These are phyloP conservation scores for Calliphora vicina DNA, from an alignment of 1,140 invertebrate species.

Conservation along the genomic window DNA sequence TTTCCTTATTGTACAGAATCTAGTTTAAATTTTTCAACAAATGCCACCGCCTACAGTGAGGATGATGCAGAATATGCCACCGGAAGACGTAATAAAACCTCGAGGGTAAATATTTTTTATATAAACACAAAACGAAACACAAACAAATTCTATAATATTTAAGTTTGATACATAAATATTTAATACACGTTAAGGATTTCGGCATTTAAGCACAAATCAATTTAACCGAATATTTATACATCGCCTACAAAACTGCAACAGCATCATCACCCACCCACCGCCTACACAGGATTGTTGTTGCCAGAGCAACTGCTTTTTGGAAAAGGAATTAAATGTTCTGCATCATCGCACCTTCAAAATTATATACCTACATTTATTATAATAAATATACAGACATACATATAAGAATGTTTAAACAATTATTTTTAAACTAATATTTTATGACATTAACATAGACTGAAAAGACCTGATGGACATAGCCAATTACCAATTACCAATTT, in stretches of 20 bases:
- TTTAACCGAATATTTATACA: background rate
- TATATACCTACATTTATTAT: background rate
- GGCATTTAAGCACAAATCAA: conserved; percentile 38
- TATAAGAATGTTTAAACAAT: background rate
- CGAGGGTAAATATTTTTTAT: conserved; percentile 64
- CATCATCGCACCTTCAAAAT: conserved; percentile 39
- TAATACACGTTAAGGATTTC: background rate
- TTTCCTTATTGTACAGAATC: conserved; percentile 64
- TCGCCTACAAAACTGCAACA: background rate
- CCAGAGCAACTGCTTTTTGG: background rate
- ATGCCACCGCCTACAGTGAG: conserved; percentile 66
- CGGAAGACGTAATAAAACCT: conserved; percentile 66
- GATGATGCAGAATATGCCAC: conserved; percentile 66
- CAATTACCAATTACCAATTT: too few species aligned
- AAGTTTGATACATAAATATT: background rate
- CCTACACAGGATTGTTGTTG: background rate
- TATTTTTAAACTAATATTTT: background rate
- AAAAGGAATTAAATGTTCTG: conserved; percentile 37
- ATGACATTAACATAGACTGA: too few species aligned
- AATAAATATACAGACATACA: too few species aligned
- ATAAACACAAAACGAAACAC: background rate
- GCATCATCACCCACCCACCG: background rate
- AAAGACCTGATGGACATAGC: too few species aligned
- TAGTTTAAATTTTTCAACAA: conserved; percentile 64
- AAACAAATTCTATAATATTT: background rate